Percentiles rank a stretch among this genome's conserved stretches.
phyloP scores from a whole-genome alignment of 1,140 invertebrate genomes.

The Portunus trituberculatus region DNA sequence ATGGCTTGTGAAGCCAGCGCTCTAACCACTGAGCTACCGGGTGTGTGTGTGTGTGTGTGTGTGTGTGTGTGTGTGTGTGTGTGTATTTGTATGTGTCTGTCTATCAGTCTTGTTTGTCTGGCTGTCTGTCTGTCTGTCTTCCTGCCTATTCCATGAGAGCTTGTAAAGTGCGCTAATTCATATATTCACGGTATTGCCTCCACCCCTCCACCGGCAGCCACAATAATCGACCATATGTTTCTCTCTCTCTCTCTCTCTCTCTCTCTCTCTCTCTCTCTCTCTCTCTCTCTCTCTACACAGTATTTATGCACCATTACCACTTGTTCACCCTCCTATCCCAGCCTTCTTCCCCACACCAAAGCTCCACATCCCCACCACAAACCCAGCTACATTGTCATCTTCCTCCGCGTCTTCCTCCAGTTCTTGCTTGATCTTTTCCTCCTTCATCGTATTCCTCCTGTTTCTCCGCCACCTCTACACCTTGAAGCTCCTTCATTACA shows the following conservation, averaged over 20 bases:
- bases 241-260: not conserved
- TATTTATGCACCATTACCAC: too few relatives aligned
- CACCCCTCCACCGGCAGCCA: not conserved
- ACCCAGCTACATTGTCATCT: not conserved
- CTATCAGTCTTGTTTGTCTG: not conserved
- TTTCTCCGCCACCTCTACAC: not conserved
- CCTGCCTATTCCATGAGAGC: too few relatives aligned
- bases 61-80: conserved; percentile 46
- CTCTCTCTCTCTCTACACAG: not conserved
- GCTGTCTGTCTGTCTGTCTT: too few relatives aligned
- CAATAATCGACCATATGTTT: not conserved
- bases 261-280: not conserved
- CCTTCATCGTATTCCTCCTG: not conserved
- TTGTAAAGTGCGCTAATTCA: not conserved
- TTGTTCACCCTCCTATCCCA: too few relatives aligned
- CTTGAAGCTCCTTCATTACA: not conserved
- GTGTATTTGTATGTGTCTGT: not conserved
- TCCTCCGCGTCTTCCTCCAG: not conserved
- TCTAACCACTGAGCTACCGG: too few relatives aligned
- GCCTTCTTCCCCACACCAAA: too few relatives aligned
- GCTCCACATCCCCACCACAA: too few relatives aligned
- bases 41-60: too few relatives aligned
- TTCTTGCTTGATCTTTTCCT: not conserved
- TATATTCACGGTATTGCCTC: not conserved
- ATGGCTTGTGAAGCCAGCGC: too few relatives aligned